phyloP scores from a whole-genome alignment of 2,888 invertebrate genomes.

The Aricia artaxerxes region DNA sequence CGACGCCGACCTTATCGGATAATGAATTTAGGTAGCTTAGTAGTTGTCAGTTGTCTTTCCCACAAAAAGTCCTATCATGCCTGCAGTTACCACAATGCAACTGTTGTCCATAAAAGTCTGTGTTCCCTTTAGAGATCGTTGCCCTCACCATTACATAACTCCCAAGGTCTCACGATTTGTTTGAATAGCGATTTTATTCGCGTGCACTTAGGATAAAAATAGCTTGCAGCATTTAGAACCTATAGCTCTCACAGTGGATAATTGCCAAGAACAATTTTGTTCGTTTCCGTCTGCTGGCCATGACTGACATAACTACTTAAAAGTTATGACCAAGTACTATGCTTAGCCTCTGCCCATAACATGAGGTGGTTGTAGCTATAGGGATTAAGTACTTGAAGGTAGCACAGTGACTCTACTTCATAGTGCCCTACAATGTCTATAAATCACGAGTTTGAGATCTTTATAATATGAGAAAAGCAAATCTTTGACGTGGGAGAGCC shows the following conservation, averaged over 20 bases:
- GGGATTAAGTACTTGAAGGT: no score
- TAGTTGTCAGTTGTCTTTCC: neutral
- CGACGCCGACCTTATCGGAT: neutral
- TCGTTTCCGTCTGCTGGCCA: slow-evolving; percentile 17
- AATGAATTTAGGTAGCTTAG: neutral
- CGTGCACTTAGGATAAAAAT: slow-evolving; percentile 44
- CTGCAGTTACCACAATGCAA: slow-evolving; percentile 9
- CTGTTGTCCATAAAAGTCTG: slow-evolving; percentile 15
- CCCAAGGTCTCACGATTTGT: neutral
- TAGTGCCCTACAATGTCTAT: no score
- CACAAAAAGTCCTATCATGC: neutral
- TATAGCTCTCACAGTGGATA: slow-evolving; percentile 1
- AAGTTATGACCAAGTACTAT: neutral
- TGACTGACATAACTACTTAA: slow-evolving; percentile 26
- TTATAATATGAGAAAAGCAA: no score
- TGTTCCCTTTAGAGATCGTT: slow-evolving; percentile 41
- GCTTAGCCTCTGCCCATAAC: no score
- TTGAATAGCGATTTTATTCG: slow-evolving; percentile 19
- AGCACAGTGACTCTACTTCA: no score
- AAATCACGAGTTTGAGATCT: no score
- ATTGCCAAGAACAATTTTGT: slow-evolving; percentile 21
- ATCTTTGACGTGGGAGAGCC: no score
- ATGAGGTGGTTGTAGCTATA: no score
- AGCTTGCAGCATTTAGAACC: slow-evolving; percentile 21
- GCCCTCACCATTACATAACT: slow-evolving; percentile 44